phyloP scores from a whole-genome alignment of 2,797 vertebrate species.

The Macropodus opercularis region DNA sequence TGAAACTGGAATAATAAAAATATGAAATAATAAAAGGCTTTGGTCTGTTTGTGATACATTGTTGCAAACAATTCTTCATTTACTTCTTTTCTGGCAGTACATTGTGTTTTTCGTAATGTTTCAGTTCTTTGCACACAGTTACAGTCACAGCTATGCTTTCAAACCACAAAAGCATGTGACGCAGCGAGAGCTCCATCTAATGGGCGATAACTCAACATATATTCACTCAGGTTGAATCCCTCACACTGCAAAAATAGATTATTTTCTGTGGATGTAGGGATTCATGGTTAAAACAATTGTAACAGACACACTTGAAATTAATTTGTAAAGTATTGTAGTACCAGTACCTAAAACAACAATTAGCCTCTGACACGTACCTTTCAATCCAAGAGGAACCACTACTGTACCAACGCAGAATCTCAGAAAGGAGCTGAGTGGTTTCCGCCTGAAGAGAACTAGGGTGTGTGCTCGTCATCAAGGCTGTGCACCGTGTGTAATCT shows the following conservation, averaged over 20 bases:
- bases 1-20: constrained; percentile 82
- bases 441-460: constrained; percentile 11
- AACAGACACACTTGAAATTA: not conserved
- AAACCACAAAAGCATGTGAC: not conserved
- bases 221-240: not conserved
- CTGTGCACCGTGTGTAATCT: constrained; percentile 18
- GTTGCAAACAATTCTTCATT: too few relatives aligned
- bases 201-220: constrained; percentile 39
- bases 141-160: not conserved
- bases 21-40: constrained; percentile 34
- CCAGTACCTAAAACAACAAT: constrained; percentile 8
- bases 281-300: not conserved
- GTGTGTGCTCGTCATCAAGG: constrained; percentile 8
- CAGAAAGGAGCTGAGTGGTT: not conserved
- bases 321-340: too few relatives aligned
- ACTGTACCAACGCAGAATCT: constrained; percentile 40
- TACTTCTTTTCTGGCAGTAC: too few relatives aligned
- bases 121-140: too few relatives aligned
- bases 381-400: constrained; percentile 25
- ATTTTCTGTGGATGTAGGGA: fast-evolving
- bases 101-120: too few relatives aligned
- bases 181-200: constrained; percentile 66
- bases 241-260: not conserved
- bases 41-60: constrained; percentile 18
- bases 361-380: constrained; percentile 49